These are phyloP conservation scores for Lophotis ruficrista DNA, from an alignment of 2,113 vertebrate genomes.

Conservation along the genomic window DNA sequence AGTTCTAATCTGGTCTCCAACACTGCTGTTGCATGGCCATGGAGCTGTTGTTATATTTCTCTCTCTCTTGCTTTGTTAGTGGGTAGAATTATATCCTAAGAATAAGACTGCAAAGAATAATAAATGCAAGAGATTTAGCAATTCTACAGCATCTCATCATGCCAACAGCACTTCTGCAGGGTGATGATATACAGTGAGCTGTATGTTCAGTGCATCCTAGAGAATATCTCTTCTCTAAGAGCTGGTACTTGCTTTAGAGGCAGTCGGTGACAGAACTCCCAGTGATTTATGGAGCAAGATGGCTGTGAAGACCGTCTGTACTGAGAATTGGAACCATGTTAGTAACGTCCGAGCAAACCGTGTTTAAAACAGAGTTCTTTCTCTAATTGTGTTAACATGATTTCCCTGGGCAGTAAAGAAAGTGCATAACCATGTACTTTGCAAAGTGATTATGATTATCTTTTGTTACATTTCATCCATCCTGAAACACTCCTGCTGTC, in stretches of 20 bases:
- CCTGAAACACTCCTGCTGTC: background rate
- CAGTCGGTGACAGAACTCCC: background rate
- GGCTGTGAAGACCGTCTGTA: background rate
- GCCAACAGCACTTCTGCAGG: background rate
- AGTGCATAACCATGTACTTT: constrained; percentile 50
- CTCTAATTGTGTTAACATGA: constrained; percentile 41
- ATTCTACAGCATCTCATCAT: background rate
- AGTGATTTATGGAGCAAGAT: background rate
- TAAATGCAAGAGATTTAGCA: background rate
- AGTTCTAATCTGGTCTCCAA: constrained; percentile 13
- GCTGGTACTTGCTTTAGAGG: background rate
- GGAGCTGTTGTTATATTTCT: background rate
- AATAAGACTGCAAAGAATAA: background rate
- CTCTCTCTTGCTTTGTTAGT: background rate
- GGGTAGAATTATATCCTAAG: background rate
- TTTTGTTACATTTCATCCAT: background rate
- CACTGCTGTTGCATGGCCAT: background rate
- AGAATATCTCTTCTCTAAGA: background rate
- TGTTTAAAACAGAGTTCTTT: constrained; percentile 10
- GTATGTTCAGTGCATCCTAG: background rate
- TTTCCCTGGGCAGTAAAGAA: constrained; percentile 45
- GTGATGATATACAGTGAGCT: background rate
- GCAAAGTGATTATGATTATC: background rate
- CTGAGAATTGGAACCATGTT: background rate
- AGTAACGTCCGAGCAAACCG: background rate